phyloP scores from a whole-genome alignment of 2,113 vertebrate species.

The Spermophilus dauricus region DNA sequence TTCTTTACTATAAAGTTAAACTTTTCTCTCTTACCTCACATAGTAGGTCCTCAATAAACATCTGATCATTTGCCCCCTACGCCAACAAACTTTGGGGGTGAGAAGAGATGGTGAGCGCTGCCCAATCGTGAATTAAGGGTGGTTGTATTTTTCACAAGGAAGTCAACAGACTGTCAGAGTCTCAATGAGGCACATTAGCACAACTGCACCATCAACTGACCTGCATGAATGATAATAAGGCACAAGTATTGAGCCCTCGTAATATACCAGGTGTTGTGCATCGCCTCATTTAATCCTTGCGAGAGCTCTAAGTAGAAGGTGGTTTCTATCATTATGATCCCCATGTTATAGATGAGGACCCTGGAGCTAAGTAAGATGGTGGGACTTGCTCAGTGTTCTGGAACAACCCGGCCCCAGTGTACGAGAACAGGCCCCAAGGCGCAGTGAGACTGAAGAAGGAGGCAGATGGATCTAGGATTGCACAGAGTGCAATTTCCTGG shows the following conservation, averaged over 20 bases:
- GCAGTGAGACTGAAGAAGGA: background rate
- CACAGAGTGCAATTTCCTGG: background rate
- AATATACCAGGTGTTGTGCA: background rate
- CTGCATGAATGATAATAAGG: background rate
- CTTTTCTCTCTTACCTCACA: no score
- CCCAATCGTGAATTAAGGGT: background rate
- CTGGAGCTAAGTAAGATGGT: background rate
- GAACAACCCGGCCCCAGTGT: background rate
- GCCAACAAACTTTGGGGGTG: background rate
- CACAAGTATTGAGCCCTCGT: background rate
- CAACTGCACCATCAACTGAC: background rate
- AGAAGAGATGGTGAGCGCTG: background rate
- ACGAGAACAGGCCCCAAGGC: no score
- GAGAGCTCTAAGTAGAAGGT: background rate
- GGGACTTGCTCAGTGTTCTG: background rate
- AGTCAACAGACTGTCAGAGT: background rate
- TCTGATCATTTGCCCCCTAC: background rate
- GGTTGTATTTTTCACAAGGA: background rate
- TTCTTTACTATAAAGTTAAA: no score
- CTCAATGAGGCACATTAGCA: background rate
- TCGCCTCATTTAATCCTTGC: background rate
- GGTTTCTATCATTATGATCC: background rate
- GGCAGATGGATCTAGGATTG: background rate
- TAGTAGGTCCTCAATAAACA: background rate
- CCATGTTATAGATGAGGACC: background rate